Percentiles rank a stretch among this genome's conserved stretches.
phyloP scores from a whole-genome alignment of 53 echinoderm and acorn worm genomes.

The Holothuria scabra region DNA sequence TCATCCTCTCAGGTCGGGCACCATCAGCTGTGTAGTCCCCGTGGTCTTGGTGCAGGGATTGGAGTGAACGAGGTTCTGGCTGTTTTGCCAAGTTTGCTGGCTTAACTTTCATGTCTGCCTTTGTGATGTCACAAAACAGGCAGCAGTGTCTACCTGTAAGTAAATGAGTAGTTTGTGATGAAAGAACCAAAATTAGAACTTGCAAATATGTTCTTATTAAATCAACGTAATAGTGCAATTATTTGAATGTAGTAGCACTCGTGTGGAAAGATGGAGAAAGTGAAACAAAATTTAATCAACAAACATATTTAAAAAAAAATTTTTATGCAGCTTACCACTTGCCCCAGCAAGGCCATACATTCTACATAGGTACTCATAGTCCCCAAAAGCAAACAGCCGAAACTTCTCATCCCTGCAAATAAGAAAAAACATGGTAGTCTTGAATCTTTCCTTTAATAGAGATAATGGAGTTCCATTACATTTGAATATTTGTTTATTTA shows the following conservation, averaged over 20 bases:
- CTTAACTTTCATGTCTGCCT: background rate
- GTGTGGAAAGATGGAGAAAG: too few relatives aligned
- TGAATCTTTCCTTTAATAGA: too few relatives aligned
- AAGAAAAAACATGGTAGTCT: too few relatives aligned
- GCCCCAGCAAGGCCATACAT: conserved; percentile 22
- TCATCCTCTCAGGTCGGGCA: conserved; percentile 6
- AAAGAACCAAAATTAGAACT: too few relatives aligned
- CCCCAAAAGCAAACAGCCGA: conserved; percentile 24
- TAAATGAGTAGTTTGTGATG: background rate
- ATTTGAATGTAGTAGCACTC: too few relatives aligned
- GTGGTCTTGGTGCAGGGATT: background rate
- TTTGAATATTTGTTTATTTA: too few relatives aligned
- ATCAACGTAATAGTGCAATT: too few relatives aligned
- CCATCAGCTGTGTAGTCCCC: conserved; percentile 7
- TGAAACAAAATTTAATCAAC: too few relatives aligned
- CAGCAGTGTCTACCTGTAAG: conserved; percentile 19
- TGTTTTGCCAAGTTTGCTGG: conserved; percentile 4
- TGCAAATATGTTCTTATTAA: too few relatives aligned
- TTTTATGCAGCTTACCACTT: conserved; percentile 8
- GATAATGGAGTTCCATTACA: too few relatives aligned
- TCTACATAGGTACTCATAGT: conserved; percentile 19
- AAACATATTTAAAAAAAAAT: too few relatives aligned
- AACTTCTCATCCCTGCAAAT: background rate
- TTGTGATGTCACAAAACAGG: background rate
- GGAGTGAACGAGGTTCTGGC: background rate